A percentile compares a stretch with the other conserved stretches of the same genome.
phyloP scores from a whole-genome alignment of 2,113 vertebrate genomes.

The Bagarius yarrelli region DNA sequence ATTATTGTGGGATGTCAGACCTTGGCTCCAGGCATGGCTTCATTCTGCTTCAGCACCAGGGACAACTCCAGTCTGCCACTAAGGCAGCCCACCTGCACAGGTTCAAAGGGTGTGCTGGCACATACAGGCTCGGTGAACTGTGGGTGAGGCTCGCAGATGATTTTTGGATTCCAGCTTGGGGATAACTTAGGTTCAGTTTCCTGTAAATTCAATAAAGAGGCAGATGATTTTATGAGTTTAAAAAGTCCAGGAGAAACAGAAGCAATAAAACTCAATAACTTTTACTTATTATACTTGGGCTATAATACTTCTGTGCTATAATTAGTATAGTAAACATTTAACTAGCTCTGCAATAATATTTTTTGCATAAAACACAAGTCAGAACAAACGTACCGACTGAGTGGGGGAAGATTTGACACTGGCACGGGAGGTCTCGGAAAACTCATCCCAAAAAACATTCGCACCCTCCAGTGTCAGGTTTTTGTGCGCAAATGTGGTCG shows the following conservation, averaged over 20 bases:
- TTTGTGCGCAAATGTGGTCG: conserved; percentile 93
- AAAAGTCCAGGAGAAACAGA: neutral
- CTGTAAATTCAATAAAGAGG: conserved; percentile 64
- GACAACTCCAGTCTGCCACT: conserved; percentile 85
- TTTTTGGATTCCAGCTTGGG: conserved; percentile 98
- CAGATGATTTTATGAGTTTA: conserved; percentile 5
- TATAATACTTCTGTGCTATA: neutral
- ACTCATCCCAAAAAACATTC: conserved; percentile 92
- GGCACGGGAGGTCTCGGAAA: conserved; percentile 83
- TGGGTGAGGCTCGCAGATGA: conserved; percentile 93
- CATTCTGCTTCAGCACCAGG: conserved; percentile 91
- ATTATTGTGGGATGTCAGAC: conserved; percentile 56
- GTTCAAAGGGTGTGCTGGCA: conserved; percentile 77
- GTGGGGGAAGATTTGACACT: conserved; percentile 84
- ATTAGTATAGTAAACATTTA: neutral
- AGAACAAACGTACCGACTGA: conserved; percentile 75
- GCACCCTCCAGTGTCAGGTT: conserved; percentile 87
- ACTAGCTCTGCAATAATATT: neutral
- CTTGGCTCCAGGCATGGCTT: conserved; percentile 90
- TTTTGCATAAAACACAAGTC: neutral
- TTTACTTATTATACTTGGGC: neutral
- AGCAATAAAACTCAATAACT: neutral
- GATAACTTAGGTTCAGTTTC: conserved; percentile 95
- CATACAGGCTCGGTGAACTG: conserved; percentile 88
- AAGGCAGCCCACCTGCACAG: conserved; percentile 87